Evolutionary conservation across 2,797 vertebrate species (phyloP).

Genomic region (Avahi laniger): DNA sequence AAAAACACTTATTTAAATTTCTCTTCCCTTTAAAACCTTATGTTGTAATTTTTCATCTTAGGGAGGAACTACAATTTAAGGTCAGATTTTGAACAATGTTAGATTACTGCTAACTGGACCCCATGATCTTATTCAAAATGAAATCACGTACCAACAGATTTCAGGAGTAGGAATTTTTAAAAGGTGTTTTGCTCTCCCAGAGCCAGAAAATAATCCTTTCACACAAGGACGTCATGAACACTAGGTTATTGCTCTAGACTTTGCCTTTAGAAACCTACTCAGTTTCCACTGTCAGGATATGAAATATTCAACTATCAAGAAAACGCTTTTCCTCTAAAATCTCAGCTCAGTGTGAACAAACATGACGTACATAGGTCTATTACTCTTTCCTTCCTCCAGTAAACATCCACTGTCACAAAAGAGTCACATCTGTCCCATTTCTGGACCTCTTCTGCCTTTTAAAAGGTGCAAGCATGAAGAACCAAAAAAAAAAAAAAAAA

Average conservation of each 20-base stretch:
- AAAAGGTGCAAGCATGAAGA: background rate
- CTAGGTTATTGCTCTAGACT: background rate
- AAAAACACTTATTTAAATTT: slow-evolving; percentile 67
- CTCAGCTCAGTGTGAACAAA: slow-evolving; percentile 8
- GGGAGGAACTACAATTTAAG: slow-evolving; percentile 50
- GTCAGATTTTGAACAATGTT: slow-evolving; percentile 54
- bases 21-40: slow-evolving; percentile 63
- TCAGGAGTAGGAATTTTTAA: slow-evolving; percentile 51
- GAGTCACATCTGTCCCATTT: background rate
- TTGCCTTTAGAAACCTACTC: slow-evolving; percentile 45
- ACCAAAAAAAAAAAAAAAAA: background rate
- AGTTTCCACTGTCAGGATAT: slow-evolving; percentile 26
- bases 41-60: slow-evolving; percentile 50
- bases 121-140: slow-evolving; percentile 58
- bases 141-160: slow-evolving; percentile 52
- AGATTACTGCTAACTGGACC: slow-evolving; percentile 30
- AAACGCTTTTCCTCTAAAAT: slow-evolving; percentile 8
- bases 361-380: background rate
- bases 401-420: background rate
- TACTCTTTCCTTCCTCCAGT: background rate
- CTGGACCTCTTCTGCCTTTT: background rate
- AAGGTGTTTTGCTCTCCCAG: slow-evolving; percentile 49
- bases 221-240: slow-evolving; percentile 1
- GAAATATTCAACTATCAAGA: slow-evolving; percentile 43
- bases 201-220: slow-evolving; percentile 63